Base-by-base conservation (phyloP, 2,113 vertebrate species). In the Oncorhynchus nerka region DNA sequence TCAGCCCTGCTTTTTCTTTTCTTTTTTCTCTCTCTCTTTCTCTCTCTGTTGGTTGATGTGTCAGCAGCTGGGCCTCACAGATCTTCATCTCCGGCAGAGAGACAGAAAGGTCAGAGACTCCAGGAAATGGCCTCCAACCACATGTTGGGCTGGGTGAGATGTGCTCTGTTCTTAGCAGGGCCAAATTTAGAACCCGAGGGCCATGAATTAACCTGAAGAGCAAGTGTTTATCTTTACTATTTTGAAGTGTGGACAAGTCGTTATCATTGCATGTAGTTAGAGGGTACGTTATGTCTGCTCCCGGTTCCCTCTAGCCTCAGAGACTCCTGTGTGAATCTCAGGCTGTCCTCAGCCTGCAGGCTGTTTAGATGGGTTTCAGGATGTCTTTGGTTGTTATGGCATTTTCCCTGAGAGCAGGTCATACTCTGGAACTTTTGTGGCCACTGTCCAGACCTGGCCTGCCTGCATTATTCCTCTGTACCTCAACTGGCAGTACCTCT, bases 71-170 rank as follows among this genome's bases (percentile, higher is more conserved):
- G 74, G 55, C 26, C 65, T 67, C 49, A 45, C 48, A 67, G 65
- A 81, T 76, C 70, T 75, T 73, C n/a, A 61, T 75, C 75, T 77
- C 65, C 75, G 32, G 15, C 45, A 68, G 45, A 48, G 22, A 74
- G 73, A 66, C 70, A 65, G 7, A 85, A 92, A 89, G 87, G 88
- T 89, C 87, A 90, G 66, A 77, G 74, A 64, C 70, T 78, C 89
- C 78, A 85, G 86, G 87, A 90, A 90, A 87, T 79, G 75, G 78
- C 88, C 81, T 73, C 74, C 65, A 85, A 85, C 77, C 82, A 85
- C 70, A 73, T 79, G 69, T 83, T 81, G 74, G 75, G 71, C 24
- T 81, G 74, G 74, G 70, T 30, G 74, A 62, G 77, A 76, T 71
- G 11, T 61, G 39, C 49, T 73, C 75, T 55, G 70, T 74, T 83